These are phyloP conservation scores for Lates japonicus DNA, from an alignment of 2,797 vertebrate species.

Conservation along the genomic window DNA sequence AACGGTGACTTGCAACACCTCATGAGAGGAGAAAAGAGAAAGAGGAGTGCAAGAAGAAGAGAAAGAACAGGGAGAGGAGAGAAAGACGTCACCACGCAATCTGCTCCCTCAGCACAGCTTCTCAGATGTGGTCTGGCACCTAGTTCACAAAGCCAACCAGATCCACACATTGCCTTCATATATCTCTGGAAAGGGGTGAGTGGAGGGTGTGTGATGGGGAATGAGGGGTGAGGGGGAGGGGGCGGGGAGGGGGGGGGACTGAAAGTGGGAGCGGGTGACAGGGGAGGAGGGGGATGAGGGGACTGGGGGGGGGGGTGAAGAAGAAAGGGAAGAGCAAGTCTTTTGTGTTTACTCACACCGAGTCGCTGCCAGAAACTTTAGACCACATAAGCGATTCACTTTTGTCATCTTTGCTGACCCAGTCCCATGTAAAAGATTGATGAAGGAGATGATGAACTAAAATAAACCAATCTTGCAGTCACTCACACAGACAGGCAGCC, in stretches of 20 bases:
- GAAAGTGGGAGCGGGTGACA: constrained; percentile 56
- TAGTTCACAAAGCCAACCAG: constrained; percentile 90
- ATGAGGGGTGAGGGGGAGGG: constrained; percentile 3
- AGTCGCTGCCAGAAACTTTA: constrained; percentile 82
- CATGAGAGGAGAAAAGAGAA: constrained; percentile 10
- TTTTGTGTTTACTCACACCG: constrained; percentile 84
- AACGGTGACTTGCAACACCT: constrained; percentile 59
- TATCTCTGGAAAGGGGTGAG: constrained; percentile 78
- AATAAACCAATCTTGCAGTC: constrained; percentile 84
- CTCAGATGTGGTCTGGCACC: constrained; percentile 95
- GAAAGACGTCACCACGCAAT: constrained; percentile 82
- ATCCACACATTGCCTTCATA: constrained; percentile 88
- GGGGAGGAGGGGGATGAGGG: background rate
- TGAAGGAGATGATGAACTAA: constrained; percentile 83
- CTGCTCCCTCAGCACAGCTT: constrained; percentile 87
- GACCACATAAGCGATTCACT: constrained; percentile 81
- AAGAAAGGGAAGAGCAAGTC: constrained; percentile 69
- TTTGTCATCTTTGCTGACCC: constrained; percentile 85
- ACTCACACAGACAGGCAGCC: constrained; percentile 78
- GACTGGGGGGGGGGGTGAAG: constrained; percentile 15
- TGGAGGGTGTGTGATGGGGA: constrained; percentile 54
- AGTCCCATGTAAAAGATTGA: constrained; percentile 85
- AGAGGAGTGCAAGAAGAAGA: constrained; percentile 62
- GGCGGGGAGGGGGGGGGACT: background rate
- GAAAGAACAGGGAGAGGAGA: constrained; percentile 61